A percentile compares a stretch with the other conserved stretches of the same genome.
phyloP scores from a whole-genome alignment of 1,140 invertebrate genomes.

The Aphidius gifuensis region DNA sequence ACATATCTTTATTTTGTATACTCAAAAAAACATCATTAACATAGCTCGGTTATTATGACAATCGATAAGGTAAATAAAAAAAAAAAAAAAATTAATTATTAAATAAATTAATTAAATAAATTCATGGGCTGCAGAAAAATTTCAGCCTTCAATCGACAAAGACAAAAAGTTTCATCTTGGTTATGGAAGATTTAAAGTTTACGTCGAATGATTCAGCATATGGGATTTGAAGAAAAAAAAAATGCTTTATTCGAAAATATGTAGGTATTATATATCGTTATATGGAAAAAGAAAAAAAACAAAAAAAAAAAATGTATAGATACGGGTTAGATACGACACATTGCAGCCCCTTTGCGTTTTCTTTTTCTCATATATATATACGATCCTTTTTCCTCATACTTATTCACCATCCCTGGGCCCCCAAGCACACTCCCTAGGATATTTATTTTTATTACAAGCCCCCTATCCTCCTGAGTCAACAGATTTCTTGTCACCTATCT shows the following conservation, averaged over 20 bases:
- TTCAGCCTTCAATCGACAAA: too few species aligned
- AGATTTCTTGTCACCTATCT: constrained; percentile 38
- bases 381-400: constrained; percentile 7
- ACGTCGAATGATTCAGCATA: constrained; percentile 32
- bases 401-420: constrained; percentile 2
- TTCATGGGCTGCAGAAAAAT: too few species aligned
- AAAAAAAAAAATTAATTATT: too few species aligned
- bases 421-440: constrained; percentile 27
- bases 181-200: constrained; percentile 13
- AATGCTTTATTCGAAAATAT: constrained; percentile 40
- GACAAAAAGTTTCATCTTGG: neutral
- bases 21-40: too few species aligned
- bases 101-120: too few species aligned
- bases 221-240: constrained; percentile 34
- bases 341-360: constrained; percentile 25
- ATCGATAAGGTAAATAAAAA: too few species aligned
- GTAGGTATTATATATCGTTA: constrained; percentile 44
- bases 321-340: constrained; percentile 31
- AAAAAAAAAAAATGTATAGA: neutral
- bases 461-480: constrained; percentile 41
- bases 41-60: too few species aligned
- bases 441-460: constrained; percentile 45
- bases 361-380: constrained; percentile 31
- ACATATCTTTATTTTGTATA: too few species aligned
- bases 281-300: constrained; percentile 21